Conservation (phyloP, 2,888 invertebrate species). For the Mimachlamys varia region DNA sequence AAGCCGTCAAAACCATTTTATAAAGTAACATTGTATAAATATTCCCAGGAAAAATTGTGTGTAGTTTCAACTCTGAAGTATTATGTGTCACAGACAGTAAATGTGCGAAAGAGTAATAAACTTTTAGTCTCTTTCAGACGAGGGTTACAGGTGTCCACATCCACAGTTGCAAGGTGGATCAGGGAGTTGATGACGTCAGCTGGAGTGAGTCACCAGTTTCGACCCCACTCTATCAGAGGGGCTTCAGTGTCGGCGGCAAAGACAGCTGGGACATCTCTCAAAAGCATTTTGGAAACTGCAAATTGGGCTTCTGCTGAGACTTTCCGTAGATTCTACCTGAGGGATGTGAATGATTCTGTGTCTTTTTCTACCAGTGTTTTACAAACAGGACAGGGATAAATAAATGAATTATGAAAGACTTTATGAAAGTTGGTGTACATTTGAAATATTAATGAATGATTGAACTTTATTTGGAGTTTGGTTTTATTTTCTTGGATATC, state of each 20-base stretch:
- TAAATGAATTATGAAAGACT: too few species aligned
- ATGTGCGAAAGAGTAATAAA: too few species aligned
- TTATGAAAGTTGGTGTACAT: too few species aligned
- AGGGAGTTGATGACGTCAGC: background rate
- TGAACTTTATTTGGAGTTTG: too few species aligned
- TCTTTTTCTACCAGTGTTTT: too few species aligned
- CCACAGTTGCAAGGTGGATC: background rate
- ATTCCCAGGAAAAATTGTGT: background rate
- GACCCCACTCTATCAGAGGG: background rate
- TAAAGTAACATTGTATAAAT: background rate
- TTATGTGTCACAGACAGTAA: too few species aligned
- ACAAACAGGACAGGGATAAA: too few species aligned
- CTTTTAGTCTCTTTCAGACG: background rate
- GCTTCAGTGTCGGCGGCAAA: background rate
- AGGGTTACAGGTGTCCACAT: background rate
- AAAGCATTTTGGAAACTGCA: background rate
- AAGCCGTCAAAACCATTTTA: background rate
- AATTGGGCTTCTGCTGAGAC: background rate
- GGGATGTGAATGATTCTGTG: background rate
- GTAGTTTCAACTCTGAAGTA: background rate
- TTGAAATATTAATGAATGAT: too few species aligned
- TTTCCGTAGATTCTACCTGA: background rate
- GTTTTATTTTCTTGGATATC: too few species aligned
- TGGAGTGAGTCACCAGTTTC: background rate
- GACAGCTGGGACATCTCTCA: background rate